Evolutionary conservation across 2,797 vertebrate species (phyloP).

Genomic region (Tinamus major): DNA sequence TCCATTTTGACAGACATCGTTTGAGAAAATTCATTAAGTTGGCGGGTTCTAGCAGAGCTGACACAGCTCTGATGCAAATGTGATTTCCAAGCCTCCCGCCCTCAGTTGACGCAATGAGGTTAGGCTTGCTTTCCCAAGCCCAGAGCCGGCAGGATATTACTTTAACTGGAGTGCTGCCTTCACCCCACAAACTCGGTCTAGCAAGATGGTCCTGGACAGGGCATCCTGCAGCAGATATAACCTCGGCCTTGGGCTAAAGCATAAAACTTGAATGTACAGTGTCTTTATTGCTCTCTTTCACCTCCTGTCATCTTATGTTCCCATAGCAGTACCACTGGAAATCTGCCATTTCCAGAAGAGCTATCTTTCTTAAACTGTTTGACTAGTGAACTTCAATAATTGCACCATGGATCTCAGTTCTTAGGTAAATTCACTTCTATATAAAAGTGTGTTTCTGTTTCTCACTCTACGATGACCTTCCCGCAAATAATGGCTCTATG

Average conservation of each 20-base stretch:
- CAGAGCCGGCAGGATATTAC: background rate
- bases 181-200: background rate
- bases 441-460: background rate
- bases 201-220: background rate
- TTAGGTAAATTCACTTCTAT: background rate
- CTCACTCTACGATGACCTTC: background rate
- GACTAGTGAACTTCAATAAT: background rate
- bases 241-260: background rate
- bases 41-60: background rate
- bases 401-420: background rate
- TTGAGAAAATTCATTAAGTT: background rate
- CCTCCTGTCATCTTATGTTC: background rate
- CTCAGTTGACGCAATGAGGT: background rate
- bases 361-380: background rate
- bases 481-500: background rate
- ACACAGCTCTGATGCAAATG: background rate
- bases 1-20: background rate
- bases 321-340: background rate
- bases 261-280: background rate
- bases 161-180: background rate
- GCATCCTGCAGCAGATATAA: background rate
- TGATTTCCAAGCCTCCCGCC: background rate
- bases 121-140: background rate
- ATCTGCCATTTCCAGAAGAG: background rate
- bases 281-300: background rate